Percentiles rank a stretch among this genome's conserved stretches.
Evolutionary conservation across 1,140 invertebrate species (phyloP).

Genomic region (Sycophaga agraensis): DNA sequence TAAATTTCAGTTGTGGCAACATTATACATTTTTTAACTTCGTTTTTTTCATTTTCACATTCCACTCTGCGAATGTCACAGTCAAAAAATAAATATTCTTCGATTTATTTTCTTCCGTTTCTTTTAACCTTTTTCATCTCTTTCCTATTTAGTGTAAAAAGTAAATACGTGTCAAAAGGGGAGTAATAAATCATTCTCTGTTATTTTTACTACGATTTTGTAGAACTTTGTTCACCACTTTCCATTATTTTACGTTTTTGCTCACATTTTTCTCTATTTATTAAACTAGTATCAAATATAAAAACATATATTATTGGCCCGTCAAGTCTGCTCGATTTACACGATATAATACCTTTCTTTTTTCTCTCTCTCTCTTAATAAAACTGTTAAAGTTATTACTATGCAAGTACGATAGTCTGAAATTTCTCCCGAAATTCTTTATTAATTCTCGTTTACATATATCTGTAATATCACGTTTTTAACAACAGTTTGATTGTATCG

Average conservation of each 20-base stretch:
- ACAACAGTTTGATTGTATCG: conserved; percentile 51
- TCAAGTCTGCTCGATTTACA: conserved; percentile 50
- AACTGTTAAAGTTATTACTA: too few relatives aligned
- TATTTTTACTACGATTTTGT: conserved; percentile 5
- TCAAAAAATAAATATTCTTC: conserved; percentile 53
- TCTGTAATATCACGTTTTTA: conserved; percentile 47
- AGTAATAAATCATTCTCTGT: conserved; percentile 41
- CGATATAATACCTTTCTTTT: conserved; percentile 48
- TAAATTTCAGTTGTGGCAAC: not conserved
- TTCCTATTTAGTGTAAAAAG: conserved; percentile 41
- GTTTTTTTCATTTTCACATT: not conserved
- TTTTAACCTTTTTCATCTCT: conserved; percentile 31
- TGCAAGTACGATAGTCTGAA: too few relatives aligned
- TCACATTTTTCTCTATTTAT: conserved; percentile 44
- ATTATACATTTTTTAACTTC: not conserved
- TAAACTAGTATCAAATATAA: conserved; percentile 57
- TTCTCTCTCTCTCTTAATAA: conserved; percentile 8
- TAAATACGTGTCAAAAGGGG: conserved; percentile 39
- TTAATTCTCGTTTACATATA: conserved; percentile 35
- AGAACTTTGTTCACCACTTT: conserved; percentile 17
- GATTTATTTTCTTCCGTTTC: conserved; percentile 23
- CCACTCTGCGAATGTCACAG: conserved; percentile 44
- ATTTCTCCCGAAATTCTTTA: conserved; percentile 20
- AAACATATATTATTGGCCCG: conserved; percentile 52
- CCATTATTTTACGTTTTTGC: conserved; percentile 27